These are phyloP conservation scores for Achlya flavicornis DNA, from an alignment of 2,888 invertebrate species.

Conservation along the genomic window DNA sequence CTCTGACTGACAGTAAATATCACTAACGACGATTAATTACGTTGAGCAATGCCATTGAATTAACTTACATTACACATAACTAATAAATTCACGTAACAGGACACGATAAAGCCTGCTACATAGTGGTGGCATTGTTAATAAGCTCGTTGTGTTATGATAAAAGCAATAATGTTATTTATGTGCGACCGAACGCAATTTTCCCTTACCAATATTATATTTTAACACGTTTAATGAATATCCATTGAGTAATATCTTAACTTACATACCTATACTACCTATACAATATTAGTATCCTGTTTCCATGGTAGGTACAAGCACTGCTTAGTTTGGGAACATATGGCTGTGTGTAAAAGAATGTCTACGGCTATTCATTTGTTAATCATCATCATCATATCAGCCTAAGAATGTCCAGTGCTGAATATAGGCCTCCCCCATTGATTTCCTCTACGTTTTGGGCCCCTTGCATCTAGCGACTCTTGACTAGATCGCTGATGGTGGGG, in stretches of 20 bases:
- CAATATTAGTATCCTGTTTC: too few species aligned
- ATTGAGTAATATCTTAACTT: not conserved
- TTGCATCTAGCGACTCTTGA: too few species aligned
- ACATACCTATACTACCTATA: too few species aligned
- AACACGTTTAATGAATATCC: not conserved
- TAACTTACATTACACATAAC: conserved; percentile 26
- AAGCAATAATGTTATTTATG: conserved; percentile 5
- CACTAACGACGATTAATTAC: conserved; percentile 2
- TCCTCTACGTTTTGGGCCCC: too few species aligned
- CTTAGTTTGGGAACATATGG: too few species aligned
- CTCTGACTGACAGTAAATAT: conserved; percentile 11
- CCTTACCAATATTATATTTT: not conserved
- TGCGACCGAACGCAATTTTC: not conserved
- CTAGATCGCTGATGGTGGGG: too few species aligned
- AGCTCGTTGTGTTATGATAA: conserved; percentile 11
- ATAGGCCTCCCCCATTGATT: too few species aligned
- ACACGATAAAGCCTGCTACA: conserved; percentile 33
- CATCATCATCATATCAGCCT: too few species aligned
- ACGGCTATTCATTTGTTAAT: too few species aligned
- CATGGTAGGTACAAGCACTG: too few species aligned
- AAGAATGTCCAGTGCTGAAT: too few species aligned
- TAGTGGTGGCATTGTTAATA: conserved; percentile 25
- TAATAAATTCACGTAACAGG: conserved; percentile 34
- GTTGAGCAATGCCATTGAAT: conserved; percentile 18
- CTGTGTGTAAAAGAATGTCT: too few species aligned